phyloP scores from a whole-genome alignment of 2,113 vertebrate genomes.

The Nycticorax nycticorax region DNA sequence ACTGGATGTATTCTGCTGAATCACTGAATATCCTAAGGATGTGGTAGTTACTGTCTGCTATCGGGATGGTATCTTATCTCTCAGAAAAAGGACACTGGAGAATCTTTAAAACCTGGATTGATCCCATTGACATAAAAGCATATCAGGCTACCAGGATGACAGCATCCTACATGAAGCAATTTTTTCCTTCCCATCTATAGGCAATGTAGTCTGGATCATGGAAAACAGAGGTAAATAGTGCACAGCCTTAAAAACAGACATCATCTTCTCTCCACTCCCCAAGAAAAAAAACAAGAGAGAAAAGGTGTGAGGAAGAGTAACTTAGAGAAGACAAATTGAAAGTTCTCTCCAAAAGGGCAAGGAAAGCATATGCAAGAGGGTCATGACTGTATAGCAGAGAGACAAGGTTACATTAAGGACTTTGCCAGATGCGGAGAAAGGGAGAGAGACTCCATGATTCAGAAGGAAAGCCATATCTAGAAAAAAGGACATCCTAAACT shows the following conservation, averaged over 20 bases:
- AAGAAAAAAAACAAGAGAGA: background rate
- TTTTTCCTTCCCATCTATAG: background rate
- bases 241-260: background rate
- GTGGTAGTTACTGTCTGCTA: background rate
- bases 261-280: background rate
- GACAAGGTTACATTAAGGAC: background rate
- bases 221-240: background rate
- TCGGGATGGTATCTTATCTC: background rate
- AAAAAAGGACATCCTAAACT: background rate
- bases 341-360: background rate
- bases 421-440: background rate
- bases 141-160: background rate
- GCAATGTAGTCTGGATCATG: background rate
- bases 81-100: background rate
- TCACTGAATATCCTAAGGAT: background rate
- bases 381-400: background rate
- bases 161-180: background rate
- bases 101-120: background rate
- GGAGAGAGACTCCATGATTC: background rate
- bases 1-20: background rate
- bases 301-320: background rate
- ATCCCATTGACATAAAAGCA: background rate
- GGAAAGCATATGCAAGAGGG: background rate
- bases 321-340: background rate
- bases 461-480: background rate